These are phyloP conservation scores for Rhizomys pruinosus DNA, from an alignment of 2,113 vertebrate species.

Conservation along the genomic window DNA sequence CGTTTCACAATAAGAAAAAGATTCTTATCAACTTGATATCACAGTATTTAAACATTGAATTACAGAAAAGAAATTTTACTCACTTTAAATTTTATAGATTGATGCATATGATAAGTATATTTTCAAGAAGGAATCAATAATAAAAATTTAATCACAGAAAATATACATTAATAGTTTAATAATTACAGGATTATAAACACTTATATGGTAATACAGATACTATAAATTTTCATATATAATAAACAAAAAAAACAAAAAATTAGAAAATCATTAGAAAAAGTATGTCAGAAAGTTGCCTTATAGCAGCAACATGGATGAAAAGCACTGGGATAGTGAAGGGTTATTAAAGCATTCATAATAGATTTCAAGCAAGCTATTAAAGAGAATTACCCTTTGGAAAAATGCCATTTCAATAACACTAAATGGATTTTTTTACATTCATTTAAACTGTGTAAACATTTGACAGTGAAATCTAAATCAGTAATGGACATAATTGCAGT, in stretches of 20 bases:
- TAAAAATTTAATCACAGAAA: constrained; percentile 36
- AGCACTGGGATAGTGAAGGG: constrained; percentile 62
- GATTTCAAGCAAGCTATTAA: constrained; percentile 69
- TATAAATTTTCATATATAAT: constrained; percentile 46
- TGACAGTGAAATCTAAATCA: constrained; percentile 64
- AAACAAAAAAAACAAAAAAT: constrained; percentile 48
- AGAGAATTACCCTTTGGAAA: constrained; percentile 73
- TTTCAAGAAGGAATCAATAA: constrained; percentile 40
- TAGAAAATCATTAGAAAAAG: constrained; percentile 31
- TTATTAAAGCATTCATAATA: constrained; percentile 67
- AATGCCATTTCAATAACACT: constrained; percentile 66
- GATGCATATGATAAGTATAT: neutral
- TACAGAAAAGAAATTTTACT: constrained; percentile 12
- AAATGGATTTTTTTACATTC: constrained; percentile 68
- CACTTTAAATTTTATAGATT: neutral
- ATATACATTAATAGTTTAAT: constrained; percentile 12
- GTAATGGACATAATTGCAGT: constrained; percentile 52
- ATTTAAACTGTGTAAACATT: constrained; percentile 68
- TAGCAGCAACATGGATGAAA: constrained; percentile 50
- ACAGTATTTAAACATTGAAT: neutral
- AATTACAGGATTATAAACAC: constrained; percentile 29
- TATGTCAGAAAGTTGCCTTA: constrained; percentile 35
- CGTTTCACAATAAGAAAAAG: neutral
- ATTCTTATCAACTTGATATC: neutral
- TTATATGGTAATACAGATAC: neutral